Conservation (phyloP, 2,888 invertebrate species). For the Crossocerus cetratus region DNA sequence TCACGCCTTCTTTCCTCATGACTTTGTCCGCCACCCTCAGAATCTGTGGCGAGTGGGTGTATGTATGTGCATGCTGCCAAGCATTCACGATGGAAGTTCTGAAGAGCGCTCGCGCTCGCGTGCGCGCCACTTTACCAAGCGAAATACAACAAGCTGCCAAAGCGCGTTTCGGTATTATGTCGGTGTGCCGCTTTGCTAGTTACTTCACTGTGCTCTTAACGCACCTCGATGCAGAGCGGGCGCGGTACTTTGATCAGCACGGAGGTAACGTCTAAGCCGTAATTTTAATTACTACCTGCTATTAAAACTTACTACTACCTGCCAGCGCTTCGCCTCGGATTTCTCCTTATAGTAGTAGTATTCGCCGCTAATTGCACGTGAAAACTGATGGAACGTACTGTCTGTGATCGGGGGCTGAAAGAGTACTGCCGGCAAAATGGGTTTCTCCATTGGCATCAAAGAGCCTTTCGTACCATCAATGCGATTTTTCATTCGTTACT, state of each 20-base stretch:
- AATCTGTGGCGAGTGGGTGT: no score
- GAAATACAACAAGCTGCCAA: not conserved
- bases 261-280: not conserved
- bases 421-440: no score
- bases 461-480: no score
- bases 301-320: not conserved
- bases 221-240: not conserved
- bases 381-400: not conserved
- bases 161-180: not conserved
- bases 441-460: no score
- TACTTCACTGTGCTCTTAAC: slow-evolving; percentile 1
- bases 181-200: not conserved
- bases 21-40: no score
- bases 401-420: not conserved
- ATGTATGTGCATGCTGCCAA: no score
- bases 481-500: no score
- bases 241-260: not conserved
- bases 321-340: not conserved
- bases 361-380: slow-evolving; percentile 1
- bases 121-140: not conserved
- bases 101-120: no score
- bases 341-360: slow-evolving; percentile 1
- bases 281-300: slow-evolving; percentile 5
- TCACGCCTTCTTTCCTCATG: no score
- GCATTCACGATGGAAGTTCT: no score